Conservation (phyloP, 2,113 vertebrate genomes). For the Panthera leo region DNA sequence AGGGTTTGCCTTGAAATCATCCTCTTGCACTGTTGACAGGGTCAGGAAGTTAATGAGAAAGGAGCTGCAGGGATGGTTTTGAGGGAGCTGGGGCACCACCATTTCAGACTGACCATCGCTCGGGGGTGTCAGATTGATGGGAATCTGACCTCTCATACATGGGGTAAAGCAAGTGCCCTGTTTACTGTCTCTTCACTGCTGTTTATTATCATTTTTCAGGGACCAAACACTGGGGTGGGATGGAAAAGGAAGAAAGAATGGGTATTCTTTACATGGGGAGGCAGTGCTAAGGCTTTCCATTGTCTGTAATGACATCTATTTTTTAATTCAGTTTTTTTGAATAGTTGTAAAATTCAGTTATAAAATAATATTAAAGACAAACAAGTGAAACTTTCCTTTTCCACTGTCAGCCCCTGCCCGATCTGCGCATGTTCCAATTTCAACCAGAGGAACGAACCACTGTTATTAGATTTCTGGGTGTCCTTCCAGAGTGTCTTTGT, state of each 20-base stretch:
- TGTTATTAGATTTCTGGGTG: not conserved
- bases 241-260: not conserved
- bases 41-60: not conserved
- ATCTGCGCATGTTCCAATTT: not conserved
- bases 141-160: not conserved
- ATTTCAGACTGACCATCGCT: not conserved
- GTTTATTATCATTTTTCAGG: not conserved
- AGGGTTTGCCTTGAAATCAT: constrained; percentile 11
- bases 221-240: not conserved
- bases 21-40: not conserved
- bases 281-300: not conserved
- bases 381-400: not conserved
- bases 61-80: not conserved
- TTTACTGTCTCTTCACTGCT: not conserved
- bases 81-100: not conserved
- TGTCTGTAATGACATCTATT: not conserved
- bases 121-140: not conserved
- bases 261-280: not conserved
- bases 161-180: not conserved
- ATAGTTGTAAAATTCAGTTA: not conserved
- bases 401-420: too few relatives aligned
- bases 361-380: not conserved
- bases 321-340: not conserved
- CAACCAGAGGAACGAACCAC: not conserved
- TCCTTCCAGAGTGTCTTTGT: not conserved